Conservation (phyloP, 2,113 vertebrate species). For the Oreochromis tanganicae region DNA sequence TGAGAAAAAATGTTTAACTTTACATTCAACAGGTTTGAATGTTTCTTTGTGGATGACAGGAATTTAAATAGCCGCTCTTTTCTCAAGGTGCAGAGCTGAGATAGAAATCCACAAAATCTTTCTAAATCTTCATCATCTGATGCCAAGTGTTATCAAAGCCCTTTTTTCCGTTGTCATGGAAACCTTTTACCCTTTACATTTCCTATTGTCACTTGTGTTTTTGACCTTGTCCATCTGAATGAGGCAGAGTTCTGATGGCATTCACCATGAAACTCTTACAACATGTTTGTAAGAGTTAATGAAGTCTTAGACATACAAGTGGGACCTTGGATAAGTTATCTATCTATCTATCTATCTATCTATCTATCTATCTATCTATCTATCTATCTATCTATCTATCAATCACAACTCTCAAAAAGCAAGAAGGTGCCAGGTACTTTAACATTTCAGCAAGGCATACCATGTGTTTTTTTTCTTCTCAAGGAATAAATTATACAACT, state of each 20-base stretch:
- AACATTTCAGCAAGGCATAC: constrained; percentile 4
- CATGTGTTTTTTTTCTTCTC: background rate
- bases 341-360: background rate
- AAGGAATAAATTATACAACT: background rate
- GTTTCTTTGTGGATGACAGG: constrained; percentile 1
- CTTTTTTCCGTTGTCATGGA: constrained; percentile 66
- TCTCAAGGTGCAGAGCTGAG: constrained; percentile 12
- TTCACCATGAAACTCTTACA: constrained; percentile 29
- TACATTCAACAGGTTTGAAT: constrained; percentile 13
- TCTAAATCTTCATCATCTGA: constrained; percentile 36
- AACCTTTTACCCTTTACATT: constrained; percentile 61
- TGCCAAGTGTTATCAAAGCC: constrained; percentile 40
- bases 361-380: background rate
- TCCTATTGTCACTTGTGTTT: constrained; percentile 57
- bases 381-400: background rate
- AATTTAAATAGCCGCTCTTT: constrained; percentile 18
- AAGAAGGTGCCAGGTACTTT: constrained; percentile 46
- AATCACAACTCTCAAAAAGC: background rate
- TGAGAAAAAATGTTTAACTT: background rate
- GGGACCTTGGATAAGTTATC: background rate
- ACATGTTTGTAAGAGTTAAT: constrained; percentile 28
- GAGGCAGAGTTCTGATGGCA: constrained; percentile 21
- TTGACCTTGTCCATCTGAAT: constrained; percentile 46
- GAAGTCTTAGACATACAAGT: background rate
- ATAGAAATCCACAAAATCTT: constrained; percentile 27